phyloP scores from a whole-genome alignment of 1,140 invertebrate genomes.

The Scaptomyza graminum region DNA sequence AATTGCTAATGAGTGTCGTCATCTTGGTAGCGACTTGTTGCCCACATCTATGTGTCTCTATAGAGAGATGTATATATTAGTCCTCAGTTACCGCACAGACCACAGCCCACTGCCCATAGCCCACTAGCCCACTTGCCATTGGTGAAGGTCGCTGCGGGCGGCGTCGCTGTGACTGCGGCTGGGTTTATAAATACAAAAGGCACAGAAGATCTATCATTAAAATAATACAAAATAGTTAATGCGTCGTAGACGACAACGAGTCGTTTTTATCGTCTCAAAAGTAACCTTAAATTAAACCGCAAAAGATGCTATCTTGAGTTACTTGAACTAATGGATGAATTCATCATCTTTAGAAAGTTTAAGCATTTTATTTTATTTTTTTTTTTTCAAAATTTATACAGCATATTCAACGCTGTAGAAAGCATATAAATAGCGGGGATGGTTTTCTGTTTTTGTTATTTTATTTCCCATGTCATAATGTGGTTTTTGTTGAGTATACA shows the following conservation, averaged over 20 bases:
- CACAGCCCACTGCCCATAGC: not conserved
- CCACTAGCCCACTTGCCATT: conserved; percentile 11
- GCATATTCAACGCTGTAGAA: too few relatives aligned
- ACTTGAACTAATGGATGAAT: too few relatives aligned
- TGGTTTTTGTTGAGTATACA: conserved; percentile 1
- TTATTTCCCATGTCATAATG: conserved; percentile 6
- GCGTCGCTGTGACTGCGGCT: conserved; percentile 37
- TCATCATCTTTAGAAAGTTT: conserved; percentile 3
- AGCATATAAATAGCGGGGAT: conserved; percentile 9
- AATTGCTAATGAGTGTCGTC: conserved; percentile 48
- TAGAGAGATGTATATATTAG: not conserved
- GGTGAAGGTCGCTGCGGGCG: conserved; percentile 55
- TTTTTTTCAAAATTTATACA: too few relatives aligned
- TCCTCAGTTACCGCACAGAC: not conserved
- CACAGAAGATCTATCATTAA: conserved; percentile 42
- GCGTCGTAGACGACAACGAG: conserved; percentile 18
- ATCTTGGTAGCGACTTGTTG: conserved; percentile 40
- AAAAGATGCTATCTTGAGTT: not conserved
- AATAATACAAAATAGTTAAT: conserved; percentile 33
- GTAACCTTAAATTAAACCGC: not conserved
- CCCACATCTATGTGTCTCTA: conserved; percentile 12
- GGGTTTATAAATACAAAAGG: conserved; percentile 64
- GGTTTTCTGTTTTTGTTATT: conserved; percentile 8
- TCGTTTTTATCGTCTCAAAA: not conserved
- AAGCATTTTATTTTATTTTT: not conserved